Evolutionary conservation across 2,113 vertebrate genomes (phyloP), one percentile per base, ranked within the genome.

Genomic region (Halichoeres trimaculatus): DNA sequence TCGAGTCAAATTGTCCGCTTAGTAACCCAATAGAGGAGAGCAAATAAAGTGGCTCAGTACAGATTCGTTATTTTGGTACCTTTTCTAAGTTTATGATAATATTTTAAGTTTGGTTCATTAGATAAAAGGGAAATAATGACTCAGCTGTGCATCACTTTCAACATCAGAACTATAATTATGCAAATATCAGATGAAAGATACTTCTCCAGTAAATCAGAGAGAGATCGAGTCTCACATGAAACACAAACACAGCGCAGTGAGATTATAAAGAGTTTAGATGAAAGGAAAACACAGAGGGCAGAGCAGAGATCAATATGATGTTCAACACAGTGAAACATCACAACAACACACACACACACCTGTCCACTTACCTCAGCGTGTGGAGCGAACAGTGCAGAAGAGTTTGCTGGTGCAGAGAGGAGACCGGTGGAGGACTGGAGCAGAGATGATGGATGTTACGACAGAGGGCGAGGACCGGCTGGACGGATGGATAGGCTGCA

Each of bases 231-330:
- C 4, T 45, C 43, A 45, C 4, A 17, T 45, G 10, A 48, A 23
- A 20, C 45, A 60, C 23, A n/a, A 26, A 69, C 14, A 30, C 26
- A 51, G 22, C 43, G 22, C 52, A 43, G 4, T n/a, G 23, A 26
- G 10, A 48, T 45, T 1, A 45, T n/a, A 34, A 43, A 34, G 19
- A 30, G 26, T 57, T 38, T 10, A 14, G 24, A 45, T 40, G 36
- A 35, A 57, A 61, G 17, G 69, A 30, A 70, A 62, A 30, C 36
- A 30, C 30, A 30, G 3, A 30, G 30, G 52, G 50, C 65, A 68
- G 38, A 16, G 48, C 43, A 36, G 50, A 51, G 52, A 78, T 81
- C 70, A 83, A 83, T 79, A 57, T 43, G 74, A 70, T 69, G 81
- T 78, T 81, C 63, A 80, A 41, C 53, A 69, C 36, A 22, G 38